Percentiles rank a stretch among this genome's conserved stretches.
phyloP scores from a whole-genome alignment of 2,888 invertebrate genomes.

The Nymphalis polychloros region DNA sequence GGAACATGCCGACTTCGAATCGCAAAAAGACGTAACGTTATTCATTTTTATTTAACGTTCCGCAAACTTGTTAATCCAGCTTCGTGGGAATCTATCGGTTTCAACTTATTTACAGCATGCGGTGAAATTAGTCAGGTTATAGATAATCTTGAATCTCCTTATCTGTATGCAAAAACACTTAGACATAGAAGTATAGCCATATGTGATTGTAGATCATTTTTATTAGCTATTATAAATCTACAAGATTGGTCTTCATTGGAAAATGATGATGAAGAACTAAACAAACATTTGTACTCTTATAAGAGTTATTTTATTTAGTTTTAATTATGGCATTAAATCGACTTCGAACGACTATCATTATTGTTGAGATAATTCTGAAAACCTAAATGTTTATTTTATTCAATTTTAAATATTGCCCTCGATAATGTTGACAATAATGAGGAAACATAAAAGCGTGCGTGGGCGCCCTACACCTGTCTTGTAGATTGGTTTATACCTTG shows the following conservation, averaged over 20 bases:
- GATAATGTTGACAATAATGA: slow-evolving; percentile 26
- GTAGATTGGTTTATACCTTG: slow-evolving; percentile 21
- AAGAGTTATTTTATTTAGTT: too few species aligned
- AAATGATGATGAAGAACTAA: not conserved
- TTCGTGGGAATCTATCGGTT: slow-evolving; percentile 40
- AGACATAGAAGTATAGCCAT: not conserved
- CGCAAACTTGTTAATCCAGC: slow-evolving; percentile 40
- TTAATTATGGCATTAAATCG: too few species aligned
- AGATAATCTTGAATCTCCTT: slow-evolving; percentile 26
- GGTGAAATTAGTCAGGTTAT: slow-evolving; percentile 33
- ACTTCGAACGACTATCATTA: too few species aligned
- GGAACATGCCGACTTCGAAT: slow-evolving; percentile 25
- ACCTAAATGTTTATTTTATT: not conserved
- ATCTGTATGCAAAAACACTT: slow-evolving; percentile 11
- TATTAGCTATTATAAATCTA: slow-evolving; percentile 2
- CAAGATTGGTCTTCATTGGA: slow-evolving; percentile 3
- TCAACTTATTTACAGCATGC: slow-evolving; percentile 26
- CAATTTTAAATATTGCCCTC: not conserved
- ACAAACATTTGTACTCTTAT: not conserved
- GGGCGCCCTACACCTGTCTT: slow-evolving; percentile 33
- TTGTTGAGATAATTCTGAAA: not conserved
- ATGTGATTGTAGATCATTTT: not conserved
- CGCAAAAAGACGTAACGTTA: slow-evolving; percentile 36
- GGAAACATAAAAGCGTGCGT: slow-evolving; percentile 27
- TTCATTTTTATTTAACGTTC: slow-evolving; percentile 33